These are phyloP conservation scores for Crotalus viridis DNA, from an alignment of 2,113 vertebrate genomes.

Conservation along the genomic window DNA sequence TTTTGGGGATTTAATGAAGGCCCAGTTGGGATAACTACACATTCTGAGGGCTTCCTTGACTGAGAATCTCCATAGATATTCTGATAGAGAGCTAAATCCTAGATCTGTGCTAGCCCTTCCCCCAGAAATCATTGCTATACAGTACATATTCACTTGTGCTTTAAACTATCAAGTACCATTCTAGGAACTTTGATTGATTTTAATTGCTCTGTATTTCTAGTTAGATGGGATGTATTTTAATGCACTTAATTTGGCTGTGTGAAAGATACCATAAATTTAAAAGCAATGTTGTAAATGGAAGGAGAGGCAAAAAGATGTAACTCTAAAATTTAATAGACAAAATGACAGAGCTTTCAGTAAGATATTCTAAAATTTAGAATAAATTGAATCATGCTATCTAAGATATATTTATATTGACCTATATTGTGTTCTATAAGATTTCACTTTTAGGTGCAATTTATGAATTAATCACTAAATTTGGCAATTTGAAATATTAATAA, in stretches of 20 bases:
- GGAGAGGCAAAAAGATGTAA: slow-evolving; percentile 34
- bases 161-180: neutral
- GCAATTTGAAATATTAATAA: neutral
- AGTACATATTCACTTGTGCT: neutral
- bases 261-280: slow-evolving; percentile 49
- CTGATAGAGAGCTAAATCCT: neutral
- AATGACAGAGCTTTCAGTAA: slow-evolving; percentile 56
- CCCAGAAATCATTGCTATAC: neutral
- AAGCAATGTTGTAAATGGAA: slow-evolving; percentile 41
- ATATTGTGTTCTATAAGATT: slow-evolving; percentile 19
- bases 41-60: too few relatives aligned
- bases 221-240: slow-evolving; percentile 38
- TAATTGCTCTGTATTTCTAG: slow-evolving; percentile 31
- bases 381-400: slow-evolving; percentile 42
- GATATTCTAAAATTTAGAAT: slow-evolving; percentile 47
- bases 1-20: too few relatives aligned
- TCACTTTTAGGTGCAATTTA: slow-evolving; percentile 16
- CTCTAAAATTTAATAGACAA: slow-evolving; percentile 36
- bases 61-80: neutral
- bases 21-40: too few relatives aligned
- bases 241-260: neutral
- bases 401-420: slow-evolving; percentile 38
- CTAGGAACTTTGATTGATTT: slow-evolving; percentile 33
- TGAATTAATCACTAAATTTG: neutral
- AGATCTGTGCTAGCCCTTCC: neutral